phyloP scores from a whole-genome alignment of 2,113 vertebrate genomes.

The Mustela nigripes region DNA sequence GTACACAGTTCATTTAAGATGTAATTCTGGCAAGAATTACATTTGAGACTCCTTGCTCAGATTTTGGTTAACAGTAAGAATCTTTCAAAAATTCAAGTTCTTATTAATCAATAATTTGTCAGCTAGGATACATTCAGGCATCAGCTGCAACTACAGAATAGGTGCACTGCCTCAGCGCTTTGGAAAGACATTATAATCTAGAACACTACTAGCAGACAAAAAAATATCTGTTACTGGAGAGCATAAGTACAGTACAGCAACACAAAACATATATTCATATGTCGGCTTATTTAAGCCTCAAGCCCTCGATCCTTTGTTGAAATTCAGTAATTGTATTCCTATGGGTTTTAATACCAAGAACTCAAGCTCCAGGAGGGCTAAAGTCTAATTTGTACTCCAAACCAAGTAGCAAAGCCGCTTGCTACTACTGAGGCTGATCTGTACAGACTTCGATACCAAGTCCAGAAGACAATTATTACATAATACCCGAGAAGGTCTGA shows the following conservation, averaged over 20 bases:
- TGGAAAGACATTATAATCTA: constrained; percentile 59
- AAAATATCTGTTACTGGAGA: constrained; percentile 41
- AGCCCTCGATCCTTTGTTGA: constrained; percentile 18
- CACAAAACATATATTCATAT: constrained; percentile 64
- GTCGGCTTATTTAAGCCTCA: constrained; percentile 56
- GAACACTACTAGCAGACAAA: constrained; percentile 64
- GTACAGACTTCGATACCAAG: neutral
- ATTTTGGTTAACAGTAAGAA: constrained; percentile 75
- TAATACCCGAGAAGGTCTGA: constrained; percentile 35
- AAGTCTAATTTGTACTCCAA: constrained; percentile 43
- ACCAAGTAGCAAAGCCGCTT: constrained; percentile 61
- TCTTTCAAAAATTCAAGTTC: constrained; percentile 76
- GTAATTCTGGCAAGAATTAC: constrained; percentile 74
- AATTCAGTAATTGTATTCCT: neutral
- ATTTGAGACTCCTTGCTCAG: constrained; percentile 68
- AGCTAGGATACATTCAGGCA: constrained; percentile 62
- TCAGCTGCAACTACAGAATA: constrained; percentile 74
- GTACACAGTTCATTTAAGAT: constrained; percentile 72
- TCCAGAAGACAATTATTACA: constrained; percentile 46
- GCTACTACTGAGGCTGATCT: constrained; percentile 1
- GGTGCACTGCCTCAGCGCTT: constrained; percentile 46
- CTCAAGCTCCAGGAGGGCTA: constrained; percentile 67
- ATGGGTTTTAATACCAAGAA: constrained; percentile 61
- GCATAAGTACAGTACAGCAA: constrained; percentile 35
- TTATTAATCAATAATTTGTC: constrained; percentile 58